Conservation (phyloP, 1,140 invertebrate genomes). For the Paralvinella palmiformis region DNA sequence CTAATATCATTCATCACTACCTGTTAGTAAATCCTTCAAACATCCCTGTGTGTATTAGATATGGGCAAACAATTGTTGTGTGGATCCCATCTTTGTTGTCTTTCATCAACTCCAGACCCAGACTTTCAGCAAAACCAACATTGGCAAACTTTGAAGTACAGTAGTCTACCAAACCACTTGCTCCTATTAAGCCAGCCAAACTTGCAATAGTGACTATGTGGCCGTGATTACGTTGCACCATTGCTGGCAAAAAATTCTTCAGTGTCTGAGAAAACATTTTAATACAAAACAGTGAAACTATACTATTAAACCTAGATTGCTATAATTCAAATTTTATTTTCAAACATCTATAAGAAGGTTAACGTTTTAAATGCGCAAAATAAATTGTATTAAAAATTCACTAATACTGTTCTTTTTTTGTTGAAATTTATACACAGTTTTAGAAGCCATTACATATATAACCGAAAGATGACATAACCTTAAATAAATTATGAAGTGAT, state of each 20-base stretch:
- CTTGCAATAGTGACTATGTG: slow-evolving; percentile 94
- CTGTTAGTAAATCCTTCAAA: slow-evolving; percentile 80
- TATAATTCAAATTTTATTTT: no score
- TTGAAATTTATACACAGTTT: no score
- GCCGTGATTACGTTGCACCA: slow-evolving; percentile 71
- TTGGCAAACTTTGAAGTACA: slow-evolving; percentile 91
- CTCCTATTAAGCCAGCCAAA: slow-evolving; percentile 66
- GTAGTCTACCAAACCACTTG: slow-evolving; percentile 80
- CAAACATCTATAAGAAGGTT: no score
- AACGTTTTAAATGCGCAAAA: no score
- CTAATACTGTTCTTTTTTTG: no score
- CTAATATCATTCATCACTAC: slow-evolving; percentile 51
- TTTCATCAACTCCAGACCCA: slow-evolving; percentile 35
- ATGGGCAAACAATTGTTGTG: slow-evolving; percentile 87
- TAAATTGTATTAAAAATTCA: no score
- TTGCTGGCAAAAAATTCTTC: slow-evolving; percentile 71
- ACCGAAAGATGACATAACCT: no score
- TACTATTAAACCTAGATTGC: no score
- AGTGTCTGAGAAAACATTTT: slow-evolving; percentile 52
- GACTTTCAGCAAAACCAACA: slow-evolving; percentile 82
- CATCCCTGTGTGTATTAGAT: slow-evolving; percentile 93
- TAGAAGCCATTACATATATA: no score
- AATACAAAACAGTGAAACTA: no score
- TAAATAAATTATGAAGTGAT: no score
- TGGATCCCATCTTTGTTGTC: slow-evolving; percentile 59